A percentile compares a stretch with the other conserved stretches of the same genome.
These are phyloP conservation scores for Leptopilina clavipes DNA, from an alignment of 1,140 invertebrate species.

Conservation along the genomic window DNA sequence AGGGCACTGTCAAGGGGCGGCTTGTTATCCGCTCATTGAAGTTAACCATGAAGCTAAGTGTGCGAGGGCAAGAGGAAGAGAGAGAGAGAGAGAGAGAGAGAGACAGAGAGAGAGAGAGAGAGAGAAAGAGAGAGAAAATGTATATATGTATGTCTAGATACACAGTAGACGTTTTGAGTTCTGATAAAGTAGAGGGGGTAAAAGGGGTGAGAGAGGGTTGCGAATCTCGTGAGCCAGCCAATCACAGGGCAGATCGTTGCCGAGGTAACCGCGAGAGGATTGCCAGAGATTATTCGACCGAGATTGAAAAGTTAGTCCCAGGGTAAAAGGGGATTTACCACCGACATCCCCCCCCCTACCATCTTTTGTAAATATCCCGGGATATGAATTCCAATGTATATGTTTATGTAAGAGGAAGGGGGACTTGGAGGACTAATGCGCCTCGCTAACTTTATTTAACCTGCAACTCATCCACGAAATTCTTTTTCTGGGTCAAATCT, in stretches of 20 bases:
- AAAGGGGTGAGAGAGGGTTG: constrained; percentile 51
- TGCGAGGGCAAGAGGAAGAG: constrained; percentile 52
- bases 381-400: constrained; percentile 35
- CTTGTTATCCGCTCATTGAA: constrained; percentile 76
- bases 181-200: constrained; percentile 48
- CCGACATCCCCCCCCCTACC: constrained; percentile 45
- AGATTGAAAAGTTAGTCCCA: constrained; percentile 73
- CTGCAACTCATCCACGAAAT: too few species aligned
- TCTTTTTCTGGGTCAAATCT: too few species aligned
- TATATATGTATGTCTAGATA: neutral
- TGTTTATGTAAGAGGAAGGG: constrained; percentile 5
- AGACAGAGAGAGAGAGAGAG: too few species aligned
- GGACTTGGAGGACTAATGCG: too few species aligned
- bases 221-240: constrained; percentile 63
- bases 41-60: constrained; percentile 75
- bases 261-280: constrained; percentile 69
- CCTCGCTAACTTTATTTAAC: too few species aligned
- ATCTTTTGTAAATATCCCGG: constrained; percentile 10
- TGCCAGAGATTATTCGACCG: constrained; percentile 70
- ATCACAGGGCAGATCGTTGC: constrained; percentile 72
- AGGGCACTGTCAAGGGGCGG: constrained; percentile 68
- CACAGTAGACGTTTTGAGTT: constrained; percentile 45
- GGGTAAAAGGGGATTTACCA: constrained; percentile 50
- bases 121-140: too few species aligned
- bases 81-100: too few species aligned